Base-by-base conservation (phyloP, 2,888 invertebrate genomes). In the Aporophyla nigra region DNA sequence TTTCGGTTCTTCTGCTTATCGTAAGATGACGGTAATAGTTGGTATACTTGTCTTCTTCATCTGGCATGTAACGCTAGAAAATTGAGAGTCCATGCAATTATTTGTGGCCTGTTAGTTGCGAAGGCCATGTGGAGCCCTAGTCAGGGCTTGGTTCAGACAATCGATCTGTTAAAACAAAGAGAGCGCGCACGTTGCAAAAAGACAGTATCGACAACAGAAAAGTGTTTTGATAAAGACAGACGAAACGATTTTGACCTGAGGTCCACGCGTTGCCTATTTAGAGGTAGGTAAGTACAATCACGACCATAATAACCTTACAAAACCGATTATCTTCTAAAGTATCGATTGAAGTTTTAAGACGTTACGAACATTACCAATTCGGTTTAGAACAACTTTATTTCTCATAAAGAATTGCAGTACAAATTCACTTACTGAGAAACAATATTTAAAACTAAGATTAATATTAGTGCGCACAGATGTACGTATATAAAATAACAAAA, bases 1-100 rank as follows among this genome's bases (percentile, higher is more conserved):
- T 82, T 85, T 82, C 43, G 27, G 21, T 70, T 63, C 24, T 19
- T 76, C 54, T 43, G 10, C 27, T 10, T 40, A 61, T 49, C 7
- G 6, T 14, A 49, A 21, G 24, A 21, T n/a, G 19, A 24, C 59
- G 14, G 19, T 10, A 53, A 12, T 24, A 33, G 4, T 51, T 49
- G 12, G 2, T 21, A 27, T 4, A 40, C 10, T 12, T 43, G 9
- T 14, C n/a, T 54, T 27, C 27, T 46, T 9, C 6, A 5, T 71
- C 16, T 21, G 24, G 5, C 0, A 10, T 67, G 33, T n/a, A 10
- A n/a, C n/a, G n/a, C 7, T 56, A 66, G 16, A 5, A n/a, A 66
- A 27, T 53, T 27, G 5, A 14, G 9, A 6, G 46, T 66, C 14
- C 10, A 9, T 21, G 14, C 14, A 66, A 54, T 21, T 33, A 62